Base-by-base conservation (phyloP, 1,140 invertebrate species). In the Mercenaria mercenaria region DNA sequence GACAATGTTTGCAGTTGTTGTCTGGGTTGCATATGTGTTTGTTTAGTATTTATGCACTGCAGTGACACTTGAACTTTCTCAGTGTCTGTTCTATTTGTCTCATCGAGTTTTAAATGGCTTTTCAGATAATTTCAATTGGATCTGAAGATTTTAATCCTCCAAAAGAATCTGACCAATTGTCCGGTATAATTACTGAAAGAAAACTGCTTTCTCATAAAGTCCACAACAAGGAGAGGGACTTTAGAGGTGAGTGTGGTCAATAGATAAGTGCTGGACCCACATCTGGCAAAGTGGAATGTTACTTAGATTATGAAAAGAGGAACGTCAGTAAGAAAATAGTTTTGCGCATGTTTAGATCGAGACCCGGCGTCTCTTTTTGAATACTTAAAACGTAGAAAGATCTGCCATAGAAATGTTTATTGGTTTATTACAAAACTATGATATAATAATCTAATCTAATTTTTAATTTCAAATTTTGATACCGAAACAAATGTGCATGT, bases 201-300 rank as follows among this genome's bases (percentile, higher is more conserved):
- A 56, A 79, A 79, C 23, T 52, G 76, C 76, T 56, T 79, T 79
- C 76, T 79, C 76, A 79, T 79, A 79, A 29, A 59, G 76, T 56
- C 15, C 76, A 32, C 3, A 32, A 41, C 67, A 72, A 72, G 18
- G 1, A 39, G 67, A 72, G 1, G 29, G 67, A 72, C 67, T 72
- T 72, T 1, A 72, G 20, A 41, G 59, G 59, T 64, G 59, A 64
- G n/a, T 26, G 4, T 29, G n/a, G 59, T 64, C 59, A 64, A 64
- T n/a, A 6, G 59, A 20, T 20, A 56, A 3, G 26, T 26, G 10
- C 26, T 29, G 59, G 6, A 15, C 59, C 8, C 3, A 3, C 20
- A 64, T 29, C 59, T 64, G 59, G 59, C 1, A 26, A 47, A 47
- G 43, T 47, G n/a, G n/a, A n/a, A n/a, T n/a, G n/a, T n/a, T n/a